Conservation (phyloP, 2,888 invertebrate species). For the Stenotaenia linearis region DNA sequence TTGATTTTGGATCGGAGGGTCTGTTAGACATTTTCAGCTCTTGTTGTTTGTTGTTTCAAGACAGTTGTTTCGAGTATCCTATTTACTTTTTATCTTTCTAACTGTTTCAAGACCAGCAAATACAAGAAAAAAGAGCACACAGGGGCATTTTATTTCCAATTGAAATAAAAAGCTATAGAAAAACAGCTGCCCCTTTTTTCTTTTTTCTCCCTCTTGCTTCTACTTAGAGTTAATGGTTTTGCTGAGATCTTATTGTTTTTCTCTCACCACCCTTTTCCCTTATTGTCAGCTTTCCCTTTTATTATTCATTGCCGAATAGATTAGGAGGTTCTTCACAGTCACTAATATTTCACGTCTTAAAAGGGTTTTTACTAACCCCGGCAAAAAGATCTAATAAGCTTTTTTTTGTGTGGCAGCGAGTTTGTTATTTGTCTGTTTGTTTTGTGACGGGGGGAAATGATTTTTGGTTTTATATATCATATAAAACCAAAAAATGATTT, state of each 20-base stretch:
- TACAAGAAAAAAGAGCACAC: neutral
- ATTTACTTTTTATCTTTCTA: neutral
- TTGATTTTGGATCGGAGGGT: neutral
- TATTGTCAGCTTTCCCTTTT: neutral
- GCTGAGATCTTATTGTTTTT: neutral
- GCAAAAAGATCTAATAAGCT: too few relatives aligned
- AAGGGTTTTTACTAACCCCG: too few relatives aligned
- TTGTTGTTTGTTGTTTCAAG: neutral
- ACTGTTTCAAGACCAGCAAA: neutral
- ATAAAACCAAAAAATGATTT: too few relatives aligned
- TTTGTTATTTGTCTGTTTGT: too few relatives aligned
- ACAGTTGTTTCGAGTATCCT: neutral
- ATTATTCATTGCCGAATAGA: too few relatives aligned
- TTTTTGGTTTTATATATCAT: too few relatives aligned
- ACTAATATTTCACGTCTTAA: too few relatives aligned
- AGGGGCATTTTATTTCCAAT: neutral
- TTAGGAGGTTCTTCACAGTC: too few relatives aligned
- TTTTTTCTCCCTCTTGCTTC: neutral
- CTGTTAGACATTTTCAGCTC: neutral
- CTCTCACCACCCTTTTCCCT: neutral
- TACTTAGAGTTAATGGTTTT: neutral
- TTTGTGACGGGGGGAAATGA: too few relatives aligned
- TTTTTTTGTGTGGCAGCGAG: too few relatives aligned
- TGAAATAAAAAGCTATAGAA: neutral
- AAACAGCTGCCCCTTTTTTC: neutral